Base-by-base conservation (phyloP, 2,888 invertebrate species). In the Oxystoma pomonae region DNA sequence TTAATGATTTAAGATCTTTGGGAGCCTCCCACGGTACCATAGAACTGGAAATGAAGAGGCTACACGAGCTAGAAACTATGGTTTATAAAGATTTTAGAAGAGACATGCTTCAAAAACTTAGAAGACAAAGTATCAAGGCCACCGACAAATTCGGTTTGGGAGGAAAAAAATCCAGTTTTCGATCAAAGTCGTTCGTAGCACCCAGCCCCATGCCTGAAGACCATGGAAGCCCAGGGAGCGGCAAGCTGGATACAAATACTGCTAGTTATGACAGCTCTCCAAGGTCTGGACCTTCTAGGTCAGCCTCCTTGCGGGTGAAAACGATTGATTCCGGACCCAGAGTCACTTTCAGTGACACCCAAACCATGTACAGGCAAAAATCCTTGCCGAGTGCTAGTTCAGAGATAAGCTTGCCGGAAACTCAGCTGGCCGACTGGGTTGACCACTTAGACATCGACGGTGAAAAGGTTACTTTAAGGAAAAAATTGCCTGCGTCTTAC, bases 21-120 rank as follows among this genome's bases (percentile, higher is more conserved):
- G 75, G 72, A 16, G 73, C 73, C 2, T 71, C 72, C 3, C 73
- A 73, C 58, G 73, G 73, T 55, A 95, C 94, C 1, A 92, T 99
- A 62, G 96, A 98, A 73, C 88, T 91, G 72, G 98, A 98, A 82
- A 89, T 95, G 83, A 89, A 92, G 73, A 86, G 96, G 65, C 82
- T 99, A 62, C 93, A 96, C 69, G 97, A 97, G 76, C 80, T 98
- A 49, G 98, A 99, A 82, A 91, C 94, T 9, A 86, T 96, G 75
- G 92, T 96, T 61, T 98, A 96, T 76, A 93, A 95, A 79, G 96
- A 96, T 81, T 96, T 96, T 77, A 84, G 95, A 68, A 86, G 95
- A 69, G 97, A 97, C 78, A 94, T 98, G 88, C 92, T 97, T 70
- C 96, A 96, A 78, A 92, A 91, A 77, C 81, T 95, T 49, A 84